phyloP scores from a whole-genome alignment of 1,140 invertebrate genomes.

The Drosophila repleta region DNA sequence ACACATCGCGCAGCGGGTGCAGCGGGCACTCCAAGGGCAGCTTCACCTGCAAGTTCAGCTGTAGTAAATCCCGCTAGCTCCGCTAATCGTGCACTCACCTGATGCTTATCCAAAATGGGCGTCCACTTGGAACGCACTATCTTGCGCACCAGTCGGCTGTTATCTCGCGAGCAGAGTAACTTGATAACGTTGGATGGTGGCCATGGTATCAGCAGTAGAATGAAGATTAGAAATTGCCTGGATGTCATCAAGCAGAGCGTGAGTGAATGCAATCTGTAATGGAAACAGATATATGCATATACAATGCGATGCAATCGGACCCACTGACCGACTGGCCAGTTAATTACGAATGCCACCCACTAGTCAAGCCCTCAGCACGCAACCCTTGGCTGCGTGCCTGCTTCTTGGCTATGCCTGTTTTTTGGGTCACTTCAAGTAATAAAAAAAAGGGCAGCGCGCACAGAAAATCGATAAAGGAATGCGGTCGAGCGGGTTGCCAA shows the following conservation, averaged over 20 bases:
- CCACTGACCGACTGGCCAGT: constrained; percentile 64
- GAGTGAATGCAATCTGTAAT: constrained; percentile 68
- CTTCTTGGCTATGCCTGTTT: constrained; percentile 24
- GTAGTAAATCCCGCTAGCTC: too few relatives aligned
- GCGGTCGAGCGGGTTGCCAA: constrained; percentile 7
- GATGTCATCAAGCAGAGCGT: constrained; percentile 66
- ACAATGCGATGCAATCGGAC: constrained; percentile 5
- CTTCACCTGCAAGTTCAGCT: constrained; percentile 83
- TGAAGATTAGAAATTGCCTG: constrained; percentile 86
- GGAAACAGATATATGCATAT: neutral
- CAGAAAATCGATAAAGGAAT: constrained; percentile 67
- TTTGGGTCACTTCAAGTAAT: constrained; percentile 71
- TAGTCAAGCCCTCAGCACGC: neutral
- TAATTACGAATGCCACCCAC: constrained; percentile 27
- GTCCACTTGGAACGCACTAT: constrained; percentile 96
- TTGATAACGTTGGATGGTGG: constrained; percentile 93
- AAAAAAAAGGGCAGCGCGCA: constrained; percentile 40
- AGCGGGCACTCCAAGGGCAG: constrained; percentile 95
- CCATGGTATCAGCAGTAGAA: constrained; percentile 93
- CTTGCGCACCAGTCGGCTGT: constrained; percentile 93
- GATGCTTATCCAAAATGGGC: constrained; percentile 93
- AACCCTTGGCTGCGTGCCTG: constrained; percentile 12
- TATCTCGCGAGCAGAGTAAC: constrained; percentile 94
- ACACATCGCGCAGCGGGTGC: constrained; percentile 93
- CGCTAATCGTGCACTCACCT: constrained; percentile 84